Conservation (phyloP, 2,113 vertebrate genomes). For the Triplophysa siluroides region DNA sequence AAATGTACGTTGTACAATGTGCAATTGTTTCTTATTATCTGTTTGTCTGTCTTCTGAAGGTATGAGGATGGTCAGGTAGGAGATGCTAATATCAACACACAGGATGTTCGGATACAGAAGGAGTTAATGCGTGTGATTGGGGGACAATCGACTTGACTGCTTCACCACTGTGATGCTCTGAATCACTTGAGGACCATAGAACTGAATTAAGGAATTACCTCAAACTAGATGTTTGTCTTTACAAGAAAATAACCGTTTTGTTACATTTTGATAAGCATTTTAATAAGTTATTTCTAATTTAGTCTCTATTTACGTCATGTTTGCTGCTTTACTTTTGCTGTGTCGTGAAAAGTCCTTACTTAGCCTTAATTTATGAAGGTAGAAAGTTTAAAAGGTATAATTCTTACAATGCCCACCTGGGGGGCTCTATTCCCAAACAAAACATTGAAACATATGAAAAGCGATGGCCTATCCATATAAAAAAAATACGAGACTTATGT, state of each 20-base stretch:
- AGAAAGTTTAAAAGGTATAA: not conserved
- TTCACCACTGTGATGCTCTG: constrained; percentile 17
- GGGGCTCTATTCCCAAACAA: constrained; percentile 28
- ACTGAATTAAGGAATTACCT: not conserved
- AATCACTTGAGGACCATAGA: not conserved
- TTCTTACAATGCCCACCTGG: constrained; percentile 1
- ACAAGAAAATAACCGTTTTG: not conserved
- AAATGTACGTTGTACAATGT: not conserved
- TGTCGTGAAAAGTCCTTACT: not conserved
- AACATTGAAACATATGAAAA: not conserved
- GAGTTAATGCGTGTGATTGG: constrained; percentile 93
- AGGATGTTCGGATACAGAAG: constrained; percentile 88
- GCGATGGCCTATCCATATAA: not conserved
- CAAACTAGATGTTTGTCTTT: constrained; percentile 11
- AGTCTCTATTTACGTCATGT: not conserved
- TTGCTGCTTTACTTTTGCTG: not conserved
- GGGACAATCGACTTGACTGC: constrained; percentile 70
- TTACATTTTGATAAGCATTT: constrained; percentile 30
- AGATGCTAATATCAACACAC: constrained; percentile 94
- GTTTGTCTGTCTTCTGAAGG: constrained; percentile 68
- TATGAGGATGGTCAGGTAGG: constrained; percentile 96
- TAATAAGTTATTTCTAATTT: not conserved
- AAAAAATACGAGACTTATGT: not conserved
- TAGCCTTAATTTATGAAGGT: not conserved
- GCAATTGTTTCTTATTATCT: not conserved